phyloP scores from a whole-genome alignment of 2,113 vertebrate species.

The Notothenia coriiceps region DNA sequence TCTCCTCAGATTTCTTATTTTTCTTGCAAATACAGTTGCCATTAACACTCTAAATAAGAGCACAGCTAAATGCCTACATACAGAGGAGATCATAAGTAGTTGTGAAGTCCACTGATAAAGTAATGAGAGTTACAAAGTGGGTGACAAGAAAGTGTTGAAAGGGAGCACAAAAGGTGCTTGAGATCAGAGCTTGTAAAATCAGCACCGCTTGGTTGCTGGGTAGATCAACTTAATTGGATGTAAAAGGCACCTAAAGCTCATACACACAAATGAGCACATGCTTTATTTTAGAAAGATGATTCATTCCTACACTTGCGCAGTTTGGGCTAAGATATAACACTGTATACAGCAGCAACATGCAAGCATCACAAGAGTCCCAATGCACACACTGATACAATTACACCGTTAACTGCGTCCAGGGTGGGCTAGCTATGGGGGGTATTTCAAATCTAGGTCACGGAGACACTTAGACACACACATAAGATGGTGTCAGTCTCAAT shows the following conservation, averaged over 20 bases:
- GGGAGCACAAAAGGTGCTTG: conserved; percentile 34
- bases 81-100: conserved; percentile 12
- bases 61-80: neutral
- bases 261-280: conserved; percentile 25
- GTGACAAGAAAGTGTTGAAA: conserved; percentile 56
- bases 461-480: conserved; percentile 47
- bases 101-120: conserved; percentile 26
- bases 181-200: conserved; percentile 38
- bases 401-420: conserved; percentile 64
- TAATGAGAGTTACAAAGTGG: conserved; percentile 37
- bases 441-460: conserved; percentile 73
- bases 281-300: conserved; percentile 74
- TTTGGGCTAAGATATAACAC: conserved; percentile 44
- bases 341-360: conserved; percentile 43
- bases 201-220: conserved; percentile 53
- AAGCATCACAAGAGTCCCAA: conserved; percentile 45
- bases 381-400: conserved; percentile 72
- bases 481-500: conserved; percentile 64
- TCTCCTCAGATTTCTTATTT: neutral
- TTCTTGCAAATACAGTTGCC: neutral
- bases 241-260: conserved; percentile 47
- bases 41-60: neutral
- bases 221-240: conserved; percentile 44
- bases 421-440: conserved; percentile 54
- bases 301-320: conserved; percentile 47